Percentiles rank a stretch among this genome's conserved stretches.
Conservation (phyloP, 1,140 invertebrate genomes). For the Anoplolepis gracilipes region DNA sequence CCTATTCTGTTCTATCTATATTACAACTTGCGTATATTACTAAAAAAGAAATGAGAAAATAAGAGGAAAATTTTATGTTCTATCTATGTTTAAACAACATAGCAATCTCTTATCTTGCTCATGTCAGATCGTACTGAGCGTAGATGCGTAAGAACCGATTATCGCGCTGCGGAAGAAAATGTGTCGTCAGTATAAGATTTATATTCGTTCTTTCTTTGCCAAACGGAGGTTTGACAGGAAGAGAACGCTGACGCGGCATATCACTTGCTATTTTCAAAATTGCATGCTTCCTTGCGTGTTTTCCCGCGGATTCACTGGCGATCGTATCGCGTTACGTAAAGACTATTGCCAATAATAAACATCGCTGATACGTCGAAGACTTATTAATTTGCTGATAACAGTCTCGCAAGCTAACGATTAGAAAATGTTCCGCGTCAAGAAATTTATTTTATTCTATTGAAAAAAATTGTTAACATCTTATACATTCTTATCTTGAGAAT, state of each 20-base stretch:
- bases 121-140: constrained; percentile 23
- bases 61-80: neutral
- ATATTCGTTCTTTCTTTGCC: constrained; percentile 41
- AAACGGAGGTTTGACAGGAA: neutral
- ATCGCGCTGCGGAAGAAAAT: constrained; percentile 35
- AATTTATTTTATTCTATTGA: neutral
- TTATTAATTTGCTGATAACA: constrained; percentile 10
- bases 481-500: neutral
- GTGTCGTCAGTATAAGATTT: constrained; percentile 46
- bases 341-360: constrained; percentile 26
- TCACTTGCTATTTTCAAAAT: constrained; percentile 30
- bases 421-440: neutral
- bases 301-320: neutral
- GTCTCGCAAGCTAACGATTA: neutral
- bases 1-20: neutral
- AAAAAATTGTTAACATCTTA: neutral
- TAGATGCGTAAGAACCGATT: constrained; percentile 51
- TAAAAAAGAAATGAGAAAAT: neutral
- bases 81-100: constrained; percentile 18
- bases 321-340: constrained; percentile 13
- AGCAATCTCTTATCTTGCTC: constrained; percentile 42
- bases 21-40: neutral
- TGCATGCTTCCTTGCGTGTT: neutral
- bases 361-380: neutral
- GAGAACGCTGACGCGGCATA: neutral